Conservation (phyloP, 2,888 invertebrate species). For the Leistus spinibarbis region DNA sequence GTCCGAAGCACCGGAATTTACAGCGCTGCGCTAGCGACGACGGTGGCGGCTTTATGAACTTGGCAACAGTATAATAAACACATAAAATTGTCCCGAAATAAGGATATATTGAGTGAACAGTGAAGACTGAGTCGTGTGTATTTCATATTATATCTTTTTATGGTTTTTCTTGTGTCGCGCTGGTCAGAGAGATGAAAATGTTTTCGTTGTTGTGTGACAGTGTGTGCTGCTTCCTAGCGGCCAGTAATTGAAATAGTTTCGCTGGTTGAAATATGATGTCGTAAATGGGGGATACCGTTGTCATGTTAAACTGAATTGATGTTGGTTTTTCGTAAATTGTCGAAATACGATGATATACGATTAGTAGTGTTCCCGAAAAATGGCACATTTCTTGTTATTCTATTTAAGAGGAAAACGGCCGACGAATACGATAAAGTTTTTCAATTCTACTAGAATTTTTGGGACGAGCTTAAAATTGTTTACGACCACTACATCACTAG, state of each 20-base stretch:
- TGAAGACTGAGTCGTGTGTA: constrained; percentile 49
- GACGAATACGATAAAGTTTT: not conserved
- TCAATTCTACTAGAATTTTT: too few relatives aligned
- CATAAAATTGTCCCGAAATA: constrained; percentile 59
- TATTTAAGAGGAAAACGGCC: not conserved
- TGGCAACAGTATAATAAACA: constrained; percentile 59
- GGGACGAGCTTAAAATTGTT: too few relatives aligned
- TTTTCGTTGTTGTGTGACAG: constrained; percentile 48
- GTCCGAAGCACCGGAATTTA: constrained; percentile 50
- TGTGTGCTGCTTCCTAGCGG: constrained; percentile 24
- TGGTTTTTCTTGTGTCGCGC: constrained; percentile 49
- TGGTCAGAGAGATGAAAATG: constrained; percentile 46
- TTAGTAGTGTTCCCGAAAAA: not conserved
- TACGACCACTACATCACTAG: too few relatives aligned
- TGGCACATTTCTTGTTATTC: not conserved
- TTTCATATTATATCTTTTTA: constrained; percentile 58
- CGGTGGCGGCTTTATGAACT: constrained; percentile 56
- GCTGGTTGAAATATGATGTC: constrained; percentile 51
- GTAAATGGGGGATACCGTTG: constrained; percentile 52
- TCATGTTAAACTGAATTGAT: constrained; percentile 57
- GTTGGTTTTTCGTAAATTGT: constrained; percentile 45
- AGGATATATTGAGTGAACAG: constrained; percentile 59
- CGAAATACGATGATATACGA: constrained; percentile 36
- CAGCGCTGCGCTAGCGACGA: constrained; percentile 53
- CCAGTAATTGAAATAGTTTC: constrained; percentile 58